phyloP scores from a whole-genome alignment of 2,797 vertebrate species.

The Clarias laeviceps region DNA sequence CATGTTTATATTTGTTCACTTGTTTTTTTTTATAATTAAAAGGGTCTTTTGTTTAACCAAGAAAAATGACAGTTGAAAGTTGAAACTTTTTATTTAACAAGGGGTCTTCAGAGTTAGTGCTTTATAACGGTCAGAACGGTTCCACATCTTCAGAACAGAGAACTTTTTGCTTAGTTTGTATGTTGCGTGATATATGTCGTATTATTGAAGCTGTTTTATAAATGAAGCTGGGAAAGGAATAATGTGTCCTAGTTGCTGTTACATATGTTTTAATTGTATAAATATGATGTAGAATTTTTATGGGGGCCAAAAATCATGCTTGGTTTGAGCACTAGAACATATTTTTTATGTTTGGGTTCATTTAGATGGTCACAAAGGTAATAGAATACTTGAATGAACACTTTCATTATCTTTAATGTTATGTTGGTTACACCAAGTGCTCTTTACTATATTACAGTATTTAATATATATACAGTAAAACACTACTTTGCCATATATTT shows the following conservation, averaged over 20 bases:
- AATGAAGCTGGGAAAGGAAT: not conserved
- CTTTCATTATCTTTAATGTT: not conserved
- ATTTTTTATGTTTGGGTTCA: not conserved
- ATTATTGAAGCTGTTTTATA: not conserved
- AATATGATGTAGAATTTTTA: not conserved
- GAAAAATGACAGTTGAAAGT: not conserved
- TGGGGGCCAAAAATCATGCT: not conserved
- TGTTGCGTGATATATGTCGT: fast-evolving
- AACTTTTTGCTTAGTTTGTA: not conserved
- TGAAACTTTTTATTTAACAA: not conserved
- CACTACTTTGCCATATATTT: not conserved
- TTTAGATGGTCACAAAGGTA: not conserved
- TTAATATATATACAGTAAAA: not conserved
- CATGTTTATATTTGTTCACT: not conserved
- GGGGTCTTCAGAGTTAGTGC: not conserved
- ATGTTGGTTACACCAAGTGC: not conserved
- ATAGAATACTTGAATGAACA: not conserved
- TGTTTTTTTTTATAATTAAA: not conserved
- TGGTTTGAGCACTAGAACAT: not conserved
- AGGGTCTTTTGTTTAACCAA: not conserved
- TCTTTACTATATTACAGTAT: not conserved
- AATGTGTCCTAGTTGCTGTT: not conserved
- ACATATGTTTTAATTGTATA: not conserved
- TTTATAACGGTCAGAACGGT: not conserved
- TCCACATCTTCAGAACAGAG: not conserved